A percentile compares a stretch with the other conserved stretches of the same genome.
These are phyloP conservation scores for Hippocampus comes DNA, from an alignment of 2,113 vertebrate genomes.

Conservation along the genomic window DNA sequence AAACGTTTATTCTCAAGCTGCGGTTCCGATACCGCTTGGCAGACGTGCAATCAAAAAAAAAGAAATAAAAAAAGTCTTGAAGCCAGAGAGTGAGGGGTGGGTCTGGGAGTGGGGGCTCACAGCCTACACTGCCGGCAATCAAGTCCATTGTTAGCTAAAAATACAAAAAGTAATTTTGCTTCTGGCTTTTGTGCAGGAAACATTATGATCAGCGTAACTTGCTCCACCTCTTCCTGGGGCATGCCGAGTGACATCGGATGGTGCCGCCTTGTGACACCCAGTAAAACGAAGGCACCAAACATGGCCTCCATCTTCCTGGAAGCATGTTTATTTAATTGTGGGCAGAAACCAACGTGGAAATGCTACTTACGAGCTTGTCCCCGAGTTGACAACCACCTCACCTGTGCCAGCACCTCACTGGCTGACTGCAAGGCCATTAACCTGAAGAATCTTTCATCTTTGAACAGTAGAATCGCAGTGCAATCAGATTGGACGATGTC, in stretches of 20 bases:
- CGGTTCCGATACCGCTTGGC: slow-evolving; percentile 48
- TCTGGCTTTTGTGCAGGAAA: slow-evolving; percentile 56
- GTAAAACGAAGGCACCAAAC: slow-evolving; percentile 1
- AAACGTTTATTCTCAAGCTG: slow-evolving; percentile 47
- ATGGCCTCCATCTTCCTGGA: slow-evolving; percentile 81
- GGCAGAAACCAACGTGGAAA: slow-evolving; percentile 58
- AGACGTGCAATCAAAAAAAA: slow-evolving; percentile 39
- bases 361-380: slow-evolving; percentile 72
- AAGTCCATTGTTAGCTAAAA: slow-evolving; percentile 51
- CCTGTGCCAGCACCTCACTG: slow-evolving; percentile 68
- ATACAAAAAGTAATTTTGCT: slow-evolving; percentile 42
- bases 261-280: background rate
- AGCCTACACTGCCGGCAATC: slow-evolving; percentile 41
- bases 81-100: background rate
- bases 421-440: slow-evolving; percentile 60
- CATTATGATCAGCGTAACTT: slow-evolving; percentile 53
- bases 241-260: slow-evolving; percentile 23
- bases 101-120: slow-evolving; percentile 28
- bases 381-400: slow-evolving; percentile 69
- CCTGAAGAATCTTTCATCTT: slow-evolving; percentile 34
- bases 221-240: slow-evolving; percentile 50
- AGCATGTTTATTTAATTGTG: slow-evolving; percentile 86
- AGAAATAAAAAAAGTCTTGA: slow-evolving; percentile 4
- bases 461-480: background rate
- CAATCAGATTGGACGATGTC: background rate